Percentiles rank a stretch among this genome's conserved stretches.
Conservation (phyloP, 1,140 invertebrate genomes). For the Cylas formicarius region DNA sequence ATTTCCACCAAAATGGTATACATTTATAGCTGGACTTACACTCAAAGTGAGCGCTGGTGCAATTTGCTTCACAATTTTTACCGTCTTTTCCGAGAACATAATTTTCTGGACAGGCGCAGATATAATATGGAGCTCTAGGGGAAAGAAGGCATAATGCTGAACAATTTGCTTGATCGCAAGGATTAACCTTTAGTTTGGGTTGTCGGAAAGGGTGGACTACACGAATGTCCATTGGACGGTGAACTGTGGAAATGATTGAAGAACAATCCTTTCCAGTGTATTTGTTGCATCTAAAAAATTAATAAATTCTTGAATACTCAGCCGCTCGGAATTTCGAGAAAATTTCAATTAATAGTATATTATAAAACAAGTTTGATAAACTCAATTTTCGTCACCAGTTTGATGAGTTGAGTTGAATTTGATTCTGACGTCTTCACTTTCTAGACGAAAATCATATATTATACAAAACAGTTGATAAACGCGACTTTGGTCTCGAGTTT, state of each 20-base stretch:
- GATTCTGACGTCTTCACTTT: too few relatives aligned
- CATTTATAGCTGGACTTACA: constrained; percentile 72
- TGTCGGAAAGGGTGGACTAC: constrained; percentile 75
- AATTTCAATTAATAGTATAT: too few relatives aligned
- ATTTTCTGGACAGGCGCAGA: constrained; percentile 76
- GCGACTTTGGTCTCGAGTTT: too few relatives aligned
- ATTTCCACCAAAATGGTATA: constrained; percentile 72
- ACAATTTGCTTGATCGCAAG: constrained; percentile 55
- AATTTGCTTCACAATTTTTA: constrained; percentile 65
- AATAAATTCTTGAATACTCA: too few relatives aligned
- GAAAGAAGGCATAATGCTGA: constrained; percentile 70
- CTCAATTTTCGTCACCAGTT: too few relatives aligned
- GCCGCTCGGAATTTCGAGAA: too few relatives aligned
- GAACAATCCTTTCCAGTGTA: constrained; percentile 56
- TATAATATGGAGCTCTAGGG: constrained; percentile 53
- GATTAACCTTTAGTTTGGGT: constrained; percentile 43
- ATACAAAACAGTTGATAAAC: too few relatives aligned
- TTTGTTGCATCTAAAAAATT: constrained; percentile 60
- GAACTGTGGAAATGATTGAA: constrained; percentile 62
- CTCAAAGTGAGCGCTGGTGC: constrained; percentile 72
- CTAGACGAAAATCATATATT: too few relatives aligned
- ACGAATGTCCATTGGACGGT: constrained; percentile 82
- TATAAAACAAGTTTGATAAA: too few relatives aligned
- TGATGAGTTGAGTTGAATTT: too few relatives aligned
- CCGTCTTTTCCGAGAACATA: constrained; percentile 56